Evolutionary conservation across 92 coral and sea anemone genomes (phyloP).

Genomic region (Porites lobata): DNA sequence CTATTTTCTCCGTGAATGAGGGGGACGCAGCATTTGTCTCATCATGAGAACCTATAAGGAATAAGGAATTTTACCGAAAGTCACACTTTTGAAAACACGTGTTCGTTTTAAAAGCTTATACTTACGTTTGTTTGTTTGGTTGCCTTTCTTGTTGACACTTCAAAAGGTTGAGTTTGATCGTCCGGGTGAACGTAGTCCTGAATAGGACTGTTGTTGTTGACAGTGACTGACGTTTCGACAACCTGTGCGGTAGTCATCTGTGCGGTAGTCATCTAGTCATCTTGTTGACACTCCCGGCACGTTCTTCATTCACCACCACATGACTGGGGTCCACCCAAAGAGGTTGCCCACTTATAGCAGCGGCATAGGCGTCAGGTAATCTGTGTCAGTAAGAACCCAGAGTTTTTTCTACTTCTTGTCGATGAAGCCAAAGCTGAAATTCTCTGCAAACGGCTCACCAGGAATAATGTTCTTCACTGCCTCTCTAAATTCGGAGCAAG

Average conservation of each 20-base stretch:
- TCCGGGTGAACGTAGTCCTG: too few relatives aligned
- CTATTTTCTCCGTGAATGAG: slow-evolving; percentile 4
- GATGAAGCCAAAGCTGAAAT: slow-evolving; percentile 26
- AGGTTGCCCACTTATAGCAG: slow-evolving; percentile 16
- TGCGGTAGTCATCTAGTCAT: neutral
- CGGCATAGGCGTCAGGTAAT: slow-evolving; percentile 1
- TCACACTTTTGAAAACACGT: neutral
- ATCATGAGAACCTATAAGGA: neutral
- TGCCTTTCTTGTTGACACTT: neutral
- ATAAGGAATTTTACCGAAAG: neutral
- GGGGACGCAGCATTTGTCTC: neutral
- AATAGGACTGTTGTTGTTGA: too few relatives aligned
- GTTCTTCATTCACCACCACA: slow-evolving; percentile 8
- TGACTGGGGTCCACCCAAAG: slow-evolving; percentile 50
- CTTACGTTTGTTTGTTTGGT: slow-evolving; percentile 12
- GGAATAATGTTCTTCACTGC: slow-evolving; percentile 20
- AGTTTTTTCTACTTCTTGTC: slow-evolving; percentile 14
- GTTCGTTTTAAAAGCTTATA: neutral
- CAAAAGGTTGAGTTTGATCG: too few relatives aligned
- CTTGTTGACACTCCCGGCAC: neutral
- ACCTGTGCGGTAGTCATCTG: too few relatives aligned
- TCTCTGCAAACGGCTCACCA: slow-evolving; percentile 19
- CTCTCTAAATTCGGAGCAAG: slow-evolving; percentile 25
- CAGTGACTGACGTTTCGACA: too few relatives aligned
- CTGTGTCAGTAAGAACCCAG: slow-evolving; percentile 30